Evolutionary conservation across 2,888 invertebrate species (phyloP), one percentile per base, ranked within the genome.

Genomic region (Luffia ferchaultella): DNA sequence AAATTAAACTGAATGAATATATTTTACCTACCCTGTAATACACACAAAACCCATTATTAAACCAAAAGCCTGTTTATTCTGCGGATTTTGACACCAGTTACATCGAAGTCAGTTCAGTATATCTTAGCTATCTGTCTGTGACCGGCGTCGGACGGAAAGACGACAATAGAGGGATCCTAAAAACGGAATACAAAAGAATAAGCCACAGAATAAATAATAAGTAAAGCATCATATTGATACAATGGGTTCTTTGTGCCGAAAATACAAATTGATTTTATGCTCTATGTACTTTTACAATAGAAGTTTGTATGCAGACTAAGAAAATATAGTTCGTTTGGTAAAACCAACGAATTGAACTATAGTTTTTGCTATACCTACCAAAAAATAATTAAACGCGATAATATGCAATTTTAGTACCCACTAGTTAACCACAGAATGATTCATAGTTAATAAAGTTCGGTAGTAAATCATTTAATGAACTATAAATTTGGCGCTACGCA

Each of bases 351-450:
- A 44, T 46, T 49, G 50, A 44, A 52, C 46, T 49, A 47, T 52
- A 40, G 49, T 49, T 44, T 52, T 40, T 48, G 49, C 46, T 49
- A 53, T 58, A 56, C 54, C 51, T 45, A 53, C 48, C 52, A 54
- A 56, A 55, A 52, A 54, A 54, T 53, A 52, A 54, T 55, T 54
- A 3, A 7, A 30, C 3, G 12, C 5, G 5, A 30, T 30, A 7
- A 30, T 30, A 12, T 7, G 30, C 30, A 7, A 30, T 30, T 30
- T 30, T 12, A 12, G 3, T 30, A 30, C 12, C n/a, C n/a, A n/a
- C 12, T 7, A 7, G 30, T 3, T 12, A 12, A 7, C 30, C 30
- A 30, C 12, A 30, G 30, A 30, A 30, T 30, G 30, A 30, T 30
- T 30, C 30, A 30, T 30, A 30, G 30, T 30, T 12, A 30, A 30